Evolutionary conservation across 2,113 vertebrate species (phyloP).

Genomic region (Centropus bengalensis): DNA sequence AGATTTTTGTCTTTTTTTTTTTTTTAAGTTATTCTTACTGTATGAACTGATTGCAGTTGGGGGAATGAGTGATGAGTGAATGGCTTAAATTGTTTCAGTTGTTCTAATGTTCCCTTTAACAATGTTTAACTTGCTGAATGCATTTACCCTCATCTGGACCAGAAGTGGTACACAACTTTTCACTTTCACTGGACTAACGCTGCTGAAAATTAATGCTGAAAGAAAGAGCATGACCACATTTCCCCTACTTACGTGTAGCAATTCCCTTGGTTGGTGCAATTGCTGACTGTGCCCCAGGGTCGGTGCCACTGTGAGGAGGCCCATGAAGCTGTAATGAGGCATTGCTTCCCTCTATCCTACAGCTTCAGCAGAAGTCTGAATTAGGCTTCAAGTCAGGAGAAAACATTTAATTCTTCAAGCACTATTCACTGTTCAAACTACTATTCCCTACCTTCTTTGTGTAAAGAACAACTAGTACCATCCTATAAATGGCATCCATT

Average conservation of each 20-base stretch:
- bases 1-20: slow-evolving; percentile 84
- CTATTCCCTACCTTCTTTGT: neutral
- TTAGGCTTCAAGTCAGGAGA: neutral
- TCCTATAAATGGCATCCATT: neutral
- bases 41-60: neutral
- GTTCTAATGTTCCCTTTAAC: neutral
- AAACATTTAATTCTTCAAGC: neutral
- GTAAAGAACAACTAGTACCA: neutral
- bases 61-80: neutral
- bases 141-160: neutral
- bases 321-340: neutral
- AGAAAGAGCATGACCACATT: neutral
- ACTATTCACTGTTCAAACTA: neutral
- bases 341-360: neutral
- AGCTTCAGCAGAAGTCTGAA: neutral
- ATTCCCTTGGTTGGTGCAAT: neutral
- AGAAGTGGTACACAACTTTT: neutral
- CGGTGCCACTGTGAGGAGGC: neutral
- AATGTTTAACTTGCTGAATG: neutral
- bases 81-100: neutral
- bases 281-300: neutral
- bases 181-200: neutral
- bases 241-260: neutral
- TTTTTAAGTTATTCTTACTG: slow-evolving; percentile 59
- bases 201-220: neutral